Evolutionary conservation across 2,113 vertebrate genomes (phyloP).

Genomic region (Pongo abelii): DNA sequence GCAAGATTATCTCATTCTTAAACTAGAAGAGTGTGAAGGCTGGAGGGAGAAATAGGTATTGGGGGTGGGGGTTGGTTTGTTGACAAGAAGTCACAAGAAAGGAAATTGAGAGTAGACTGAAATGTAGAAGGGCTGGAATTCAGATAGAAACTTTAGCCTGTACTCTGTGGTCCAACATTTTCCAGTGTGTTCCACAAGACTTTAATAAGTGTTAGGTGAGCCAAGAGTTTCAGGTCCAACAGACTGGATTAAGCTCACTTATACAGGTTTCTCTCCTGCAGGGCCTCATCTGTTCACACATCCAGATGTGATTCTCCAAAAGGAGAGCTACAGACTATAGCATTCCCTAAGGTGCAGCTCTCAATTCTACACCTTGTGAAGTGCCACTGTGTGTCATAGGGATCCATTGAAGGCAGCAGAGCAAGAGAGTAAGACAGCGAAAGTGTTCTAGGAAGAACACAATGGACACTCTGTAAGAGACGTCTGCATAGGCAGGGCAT

Average conservation of each 20-base stretch:
- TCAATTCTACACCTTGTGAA: background rate
- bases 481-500: rapidly evolving
- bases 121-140: background rate
- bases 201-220: background rate
- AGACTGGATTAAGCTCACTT: background rate
- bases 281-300: background rate
- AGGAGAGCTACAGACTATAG: background rate
- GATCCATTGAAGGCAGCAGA: background rate
- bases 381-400: background rate
- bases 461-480: rapidly evolving
- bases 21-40: background rate
- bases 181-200: background rate
- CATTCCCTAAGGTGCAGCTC: background rate
- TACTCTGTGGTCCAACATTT: background rate
- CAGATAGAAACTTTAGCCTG: background rate
- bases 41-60: background rate
- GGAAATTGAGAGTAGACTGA: background rate
- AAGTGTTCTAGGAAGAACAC: background rate
- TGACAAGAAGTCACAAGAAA: background rate
- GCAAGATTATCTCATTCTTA: background rate
- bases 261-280: background rate
- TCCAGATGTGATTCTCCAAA: background rate
- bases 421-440: background rate
- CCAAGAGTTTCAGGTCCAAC: background rate
- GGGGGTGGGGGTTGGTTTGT: background rate